These are phyloP conservation scores for Drosophila leontia DNA, from an alignment of 1,140 invertebrate genomes.

Conservation along the genomic window DNA sequence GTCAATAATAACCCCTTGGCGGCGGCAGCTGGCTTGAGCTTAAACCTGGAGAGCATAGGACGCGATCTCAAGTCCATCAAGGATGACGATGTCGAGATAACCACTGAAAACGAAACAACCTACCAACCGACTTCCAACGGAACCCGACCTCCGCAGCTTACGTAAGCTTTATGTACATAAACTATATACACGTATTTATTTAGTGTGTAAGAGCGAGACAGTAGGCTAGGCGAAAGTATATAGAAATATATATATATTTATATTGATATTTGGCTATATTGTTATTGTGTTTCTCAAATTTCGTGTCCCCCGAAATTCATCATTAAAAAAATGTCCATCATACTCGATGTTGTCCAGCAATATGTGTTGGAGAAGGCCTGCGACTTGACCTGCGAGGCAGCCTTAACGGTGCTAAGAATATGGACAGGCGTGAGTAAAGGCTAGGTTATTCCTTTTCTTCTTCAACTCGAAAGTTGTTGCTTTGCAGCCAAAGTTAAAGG, in stretches of 20 bases:
- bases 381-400: slow-evolving; percentile 43
- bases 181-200: slow-evolving; percentile 40
- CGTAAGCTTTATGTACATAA: slow-evolving; percentile 53
- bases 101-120: slow-evolving; percentile 22
- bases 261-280: background rate
- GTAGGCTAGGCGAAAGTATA: slow-evolving; percentile 18
- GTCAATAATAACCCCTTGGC: slow-evolving; percentile 35
- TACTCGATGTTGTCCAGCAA: slow-evolving; percentile 62
- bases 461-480: background rate
- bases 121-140: slow-evolving; percentile 26
- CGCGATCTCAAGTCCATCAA: slow-evolving; percentile 76
- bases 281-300: background rate
- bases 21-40: slow-evolving; percentile 16
- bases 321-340: slow-evolving; percentile 54
- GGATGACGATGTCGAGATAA: slow-evolving; percentile 54
- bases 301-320: slow-evolving; percentile 13
- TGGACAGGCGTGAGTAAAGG: slow-evolving; percentile 36
- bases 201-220: slow-evolving; percentile 25
- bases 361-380: slow-evolving; percentile 53
- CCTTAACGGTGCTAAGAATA: slow-evolving; percentile 17
- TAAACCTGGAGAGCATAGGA: slow-evolving; percentile 71
- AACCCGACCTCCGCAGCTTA: slow-evolving; percentile 27
- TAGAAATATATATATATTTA: slow-evolving; percentile 16
- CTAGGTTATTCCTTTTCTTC: background rate
- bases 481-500: background rate